Percentiles rank a stretch among this genome's conserved stretches.
phyloP scores from a whole-genome alignment of 2,888 invertebrate genomes.

The Cantharis lateralis region DNA sequence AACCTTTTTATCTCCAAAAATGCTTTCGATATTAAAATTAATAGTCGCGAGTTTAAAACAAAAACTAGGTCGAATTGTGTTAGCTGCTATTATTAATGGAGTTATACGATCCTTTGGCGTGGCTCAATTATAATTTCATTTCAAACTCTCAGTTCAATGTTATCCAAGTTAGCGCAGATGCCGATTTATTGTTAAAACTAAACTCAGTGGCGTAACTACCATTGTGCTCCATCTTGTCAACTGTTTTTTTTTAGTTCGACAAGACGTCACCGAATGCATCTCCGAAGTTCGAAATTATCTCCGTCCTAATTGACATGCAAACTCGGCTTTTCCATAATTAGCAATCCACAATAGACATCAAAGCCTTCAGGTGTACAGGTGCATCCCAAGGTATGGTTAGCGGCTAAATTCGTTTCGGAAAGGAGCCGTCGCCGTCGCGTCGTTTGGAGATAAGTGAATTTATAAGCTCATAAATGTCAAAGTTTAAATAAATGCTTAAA shows the following conservation, averaged over 20 bases:
- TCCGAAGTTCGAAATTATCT: no score
- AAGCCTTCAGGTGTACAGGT: neutral
- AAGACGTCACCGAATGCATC: no score
- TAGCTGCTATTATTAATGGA: neutral
- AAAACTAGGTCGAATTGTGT: neutral
- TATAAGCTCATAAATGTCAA: neutral
- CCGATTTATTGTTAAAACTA: no score
- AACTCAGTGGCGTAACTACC: no score
- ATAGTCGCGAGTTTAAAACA: neutral
- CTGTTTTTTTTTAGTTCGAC: no score
- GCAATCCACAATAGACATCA: neutral
- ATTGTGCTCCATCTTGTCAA: no score
- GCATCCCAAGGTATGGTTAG: neutral
- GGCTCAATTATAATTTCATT: neutral
- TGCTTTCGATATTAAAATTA: neutral
- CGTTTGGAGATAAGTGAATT: neutral
- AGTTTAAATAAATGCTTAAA: neutral
- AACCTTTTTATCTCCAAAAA: slow-evolving; percentile 11
- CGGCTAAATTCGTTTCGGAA: neutral
- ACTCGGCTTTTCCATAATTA: neutral
- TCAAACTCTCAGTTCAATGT: neutral
- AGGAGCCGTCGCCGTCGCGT: neutral
- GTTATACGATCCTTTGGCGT: neutral
- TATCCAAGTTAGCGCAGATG: neutral
- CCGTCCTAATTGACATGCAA: neutral